A percentile compares a stretch with the other conserved stretches of the same genome.
These are phyloP conservation scores for Desmodus rotundus DNA, from an alignment of 2,113 vertebrate genomes.

Conservation along the genomic window DNA sequence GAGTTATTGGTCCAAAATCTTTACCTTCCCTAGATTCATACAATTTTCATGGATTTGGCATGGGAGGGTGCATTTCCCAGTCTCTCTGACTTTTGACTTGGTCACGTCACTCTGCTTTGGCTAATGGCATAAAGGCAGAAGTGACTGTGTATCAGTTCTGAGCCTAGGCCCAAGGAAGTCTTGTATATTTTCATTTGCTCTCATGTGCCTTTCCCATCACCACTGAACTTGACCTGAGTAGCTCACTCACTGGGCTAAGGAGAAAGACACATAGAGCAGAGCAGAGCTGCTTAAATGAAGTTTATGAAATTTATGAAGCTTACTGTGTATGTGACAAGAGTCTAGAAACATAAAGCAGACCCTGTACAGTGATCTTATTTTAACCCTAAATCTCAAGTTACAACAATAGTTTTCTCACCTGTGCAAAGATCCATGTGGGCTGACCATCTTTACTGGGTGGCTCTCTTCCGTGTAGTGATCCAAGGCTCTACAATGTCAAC, in stretches of 20 bases:
- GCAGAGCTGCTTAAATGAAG: neutral
- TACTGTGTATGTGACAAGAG: neutral
- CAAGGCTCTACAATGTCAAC: too few relatives aligned
- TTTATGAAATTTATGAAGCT: neutral
- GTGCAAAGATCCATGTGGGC: neutral
- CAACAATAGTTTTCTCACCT: neutral
- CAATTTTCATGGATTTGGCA: neutral
- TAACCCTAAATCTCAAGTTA: neutral
- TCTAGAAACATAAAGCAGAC: neutral
- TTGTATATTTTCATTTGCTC: neutral
- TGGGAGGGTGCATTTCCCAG: neutral
- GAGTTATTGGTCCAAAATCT: neutral
- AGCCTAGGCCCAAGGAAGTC: neutral
- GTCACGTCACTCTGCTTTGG: neutral
- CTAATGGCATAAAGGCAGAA: neutral
- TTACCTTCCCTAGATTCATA: neutral
- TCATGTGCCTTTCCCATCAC: neutral
- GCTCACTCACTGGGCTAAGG: neutral
- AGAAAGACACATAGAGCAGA: neutral
- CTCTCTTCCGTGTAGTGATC: neutral
- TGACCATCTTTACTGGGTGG: neutral
- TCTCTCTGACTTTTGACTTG: neutral
- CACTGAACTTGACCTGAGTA: neutral
- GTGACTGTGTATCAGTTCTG: neutral
- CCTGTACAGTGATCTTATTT: neutral